These are phyloP conservation scores for Nanger granti DNA, from an alignment of 2,113 vertebrate species.

Conservation along the genomic window DNA sequence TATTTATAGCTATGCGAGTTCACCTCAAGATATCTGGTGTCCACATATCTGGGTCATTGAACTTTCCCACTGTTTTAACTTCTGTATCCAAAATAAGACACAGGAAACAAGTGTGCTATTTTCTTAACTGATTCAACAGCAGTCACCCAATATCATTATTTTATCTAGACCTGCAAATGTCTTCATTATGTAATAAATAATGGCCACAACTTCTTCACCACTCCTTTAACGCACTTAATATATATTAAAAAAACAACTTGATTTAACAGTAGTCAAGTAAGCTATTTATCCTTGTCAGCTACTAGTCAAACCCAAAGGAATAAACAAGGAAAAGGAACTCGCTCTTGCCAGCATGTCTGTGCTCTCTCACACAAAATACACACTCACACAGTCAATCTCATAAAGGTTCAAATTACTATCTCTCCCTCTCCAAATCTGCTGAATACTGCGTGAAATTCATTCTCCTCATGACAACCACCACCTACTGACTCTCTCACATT, in stretches of 20 bases:
- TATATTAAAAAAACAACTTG: neutral
- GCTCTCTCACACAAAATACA: neutral
- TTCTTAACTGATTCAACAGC: neutral
- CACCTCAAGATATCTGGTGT: neutral
- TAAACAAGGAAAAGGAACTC: neutral
- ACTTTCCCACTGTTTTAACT: neutral
- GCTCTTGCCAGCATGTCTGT: neutral
- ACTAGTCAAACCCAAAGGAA: neutral
- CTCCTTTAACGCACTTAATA: neutral
- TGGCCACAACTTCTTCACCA: neutral
- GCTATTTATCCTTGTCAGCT: neutral
- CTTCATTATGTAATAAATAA: neutral
- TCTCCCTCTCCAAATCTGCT: neutral
- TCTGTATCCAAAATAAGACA: neutral
- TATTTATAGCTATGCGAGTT: neutral
- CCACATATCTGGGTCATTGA: neutral
- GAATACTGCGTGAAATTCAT: neutral
- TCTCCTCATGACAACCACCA: neutral
- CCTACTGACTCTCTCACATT: neutral
- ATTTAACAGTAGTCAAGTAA: neutral
- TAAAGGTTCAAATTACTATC: neutral
- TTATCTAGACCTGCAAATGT: neutral
- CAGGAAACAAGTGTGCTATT: neutral
- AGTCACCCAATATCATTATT: neutral
- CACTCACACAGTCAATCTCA: neutral